A percentile compares a stretch with the other conserved stretches of the same genome.
Conservation (phyloP, 2,888 invertebrate genomes). For the Harmothoe impar region DNA sequence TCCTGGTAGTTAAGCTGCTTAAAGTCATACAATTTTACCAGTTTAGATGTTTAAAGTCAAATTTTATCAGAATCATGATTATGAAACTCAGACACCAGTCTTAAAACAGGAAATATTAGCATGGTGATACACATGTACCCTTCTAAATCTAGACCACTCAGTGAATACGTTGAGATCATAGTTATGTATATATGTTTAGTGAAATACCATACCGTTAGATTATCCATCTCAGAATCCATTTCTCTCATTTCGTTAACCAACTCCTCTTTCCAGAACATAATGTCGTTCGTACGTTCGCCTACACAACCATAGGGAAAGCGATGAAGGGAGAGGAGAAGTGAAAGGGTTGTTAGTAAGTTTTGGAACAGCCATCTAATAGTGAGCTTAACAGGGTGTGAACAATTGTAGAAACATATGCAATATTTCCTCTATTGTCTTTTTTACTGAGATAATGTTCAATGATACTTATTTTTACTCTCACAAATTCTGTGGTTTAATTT, state of each 20-base stretch:
- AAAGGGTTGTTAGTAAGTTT: neutral
- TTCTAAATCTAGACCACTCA: neutral
- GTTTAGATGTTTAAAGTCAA: neutral
- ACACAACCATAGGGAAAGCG: conserved; percentile 46
- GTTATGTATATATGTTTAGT: neutral
- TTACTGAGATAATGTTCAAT: too few relatives aligned
- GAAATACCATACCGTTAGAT: conserved; percentile 86
- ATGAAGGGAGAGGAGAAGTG: neutral
- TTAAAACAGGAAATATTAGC: too few relatives aligned
- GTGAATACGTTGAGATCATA: neutral
- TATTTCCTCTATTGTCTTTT: too few relatives aligned
- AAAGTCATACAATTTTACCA: neutral
- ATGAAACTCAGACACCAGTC: too few relatives aligned
- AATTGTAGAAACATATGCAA: too few relatives aligned
- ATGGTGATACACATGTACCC: too few relatives aligned
- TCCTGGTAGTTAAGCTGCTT: neutral
- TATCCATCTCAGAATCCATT: conserved; percentile 91
- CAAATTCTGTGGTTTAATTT: too few relatives aligned
- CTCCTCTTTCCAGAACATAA: conserved; percentile 96
- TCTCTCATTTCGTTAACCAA: conserved; percentile 91
- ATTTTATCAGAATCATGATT: too few relatives aligned
- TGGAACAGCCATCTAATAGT: neutral
- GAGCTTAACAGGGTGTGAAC: too few relatives aligned
- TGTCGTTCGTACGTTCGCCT: conserved; percentile 92
- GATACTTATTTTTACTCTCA: too few relatives aligned